Base-by-base conservation (phyloP, 1,140 invertebrate species). In the Apolygus lucorum region DNA sequence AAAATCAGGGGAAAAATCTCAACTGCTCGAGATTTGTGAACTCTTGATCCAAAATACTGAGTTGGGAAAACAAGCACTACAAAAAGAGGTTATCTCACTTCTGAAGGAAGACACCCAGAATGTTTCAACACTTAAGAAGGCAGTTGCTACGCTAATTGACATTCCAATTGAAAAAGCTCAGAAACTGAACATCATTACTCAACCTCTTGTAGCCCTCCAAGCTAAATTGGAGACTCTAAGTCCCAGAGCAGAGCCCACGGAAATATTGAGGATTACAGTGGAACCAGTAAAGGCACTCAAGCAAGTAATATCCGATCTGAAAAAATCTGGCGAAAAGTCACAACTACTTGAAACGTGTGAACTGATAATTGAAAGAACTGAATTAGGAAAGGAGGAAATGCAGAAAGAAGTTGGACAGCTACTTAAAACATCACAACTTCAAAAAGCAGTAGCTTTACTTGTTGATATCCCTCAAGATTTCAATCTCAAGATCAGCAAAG, bases 1-100 rank as follows among this genome's bases (percentile, higher is more conserved):
- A 71, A 70, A 69, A 67, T 42, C 68, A 75, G 66, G 67, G 71
- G 68, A 72, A 73, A 67, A 26, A 24, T 29, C 34, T 8, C 4
- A 42, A 42, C 17, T 17, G 17, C 34, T 42, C 4, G 34, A 42
- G 34, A 42, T 42, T 17, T 42, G 34, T 17, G 17, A 42, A 8
- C 4, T 42, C 4, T 17, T 42, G 4, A 42, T 42, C 4, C 4
- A 8, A 17, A 17, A 4, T 42, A 42, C 67, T 52, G 54, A 52
- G 22, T 69, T 72, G 72, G 66, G 73, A 71, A 69, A 71, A 25
- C 62, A 68, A 54, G 70, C 73, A 75, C 70, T 63, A 59, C 29
- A 25, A 49, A 13, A 65, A 4, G 70, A 74, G 71, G 25, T 42
- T 42, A 17, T 42, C 34, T 8, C 4, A 42, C 4, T 42, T 17